phyloP scores from a whole-genome alignment of 2,113 vertebrate genomes.

The Solea solea region DNA sequence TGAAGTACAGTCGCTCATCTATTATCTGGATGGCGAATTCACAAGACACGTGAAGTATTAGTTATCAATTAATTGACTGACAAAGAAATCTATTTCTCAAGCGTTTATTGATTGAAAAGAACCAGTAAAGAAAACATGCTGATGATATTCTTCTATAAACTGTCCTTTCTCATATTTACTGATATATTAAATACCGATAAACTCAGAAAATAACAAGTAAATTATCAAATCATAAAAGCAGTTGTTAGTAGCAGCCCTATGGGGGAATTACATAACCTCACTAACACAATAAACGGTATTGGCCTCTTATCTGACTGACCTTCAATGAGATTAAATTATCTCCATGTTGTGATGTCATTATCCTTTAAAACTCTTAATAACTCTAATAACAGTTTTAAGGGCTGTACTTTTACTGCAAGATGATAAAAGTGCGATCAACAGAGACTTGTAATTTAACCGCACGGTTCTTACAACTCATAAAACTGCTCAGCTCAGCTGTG shows the following conservation, averaged over 20 bases:
- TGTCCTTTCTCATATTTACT: neutral
- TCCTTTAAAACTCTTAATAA: conserved; percentile 19
- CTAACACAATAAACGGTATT: neutral
- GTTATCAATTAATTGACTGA: neutral
- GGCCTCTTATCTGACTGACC: neutral
- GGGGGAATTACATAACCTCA: too few species aligned
- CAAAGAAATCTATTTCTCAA: neutral
- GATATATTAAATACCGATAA: neutral
- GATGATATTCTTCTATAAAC: neutral
- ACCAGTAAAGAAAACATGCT: neutral
- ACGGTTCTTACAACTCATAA: neutral
- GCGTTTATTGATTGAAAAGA: neutral
- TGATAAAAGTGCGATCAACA: conserved; percentile 14
- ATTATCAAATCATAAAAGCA: neutral
- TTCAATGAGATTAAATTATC: neutral
- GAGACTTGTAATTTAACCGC: neutral
- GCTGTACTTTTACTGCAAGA: conserved; percentile 4
- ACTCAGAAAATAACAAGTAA: neutral
- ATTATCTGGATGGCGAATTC: neutral
- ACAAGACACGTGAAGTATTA: neutral
- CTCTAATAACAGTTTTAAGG: conserved; percentile 5
- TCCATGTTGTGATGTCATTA: conserved; percentile 1
- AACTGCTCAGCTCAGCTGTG: neutral
- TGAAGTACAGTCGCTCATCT: neutral
- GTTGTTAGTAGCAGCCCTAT: too few species aligned